These are phyloP conservation scores for Drosophila diplacantha DNA, from an alignment of 2,888 invertebrate species.

Conservation along the genomic window DNA sequence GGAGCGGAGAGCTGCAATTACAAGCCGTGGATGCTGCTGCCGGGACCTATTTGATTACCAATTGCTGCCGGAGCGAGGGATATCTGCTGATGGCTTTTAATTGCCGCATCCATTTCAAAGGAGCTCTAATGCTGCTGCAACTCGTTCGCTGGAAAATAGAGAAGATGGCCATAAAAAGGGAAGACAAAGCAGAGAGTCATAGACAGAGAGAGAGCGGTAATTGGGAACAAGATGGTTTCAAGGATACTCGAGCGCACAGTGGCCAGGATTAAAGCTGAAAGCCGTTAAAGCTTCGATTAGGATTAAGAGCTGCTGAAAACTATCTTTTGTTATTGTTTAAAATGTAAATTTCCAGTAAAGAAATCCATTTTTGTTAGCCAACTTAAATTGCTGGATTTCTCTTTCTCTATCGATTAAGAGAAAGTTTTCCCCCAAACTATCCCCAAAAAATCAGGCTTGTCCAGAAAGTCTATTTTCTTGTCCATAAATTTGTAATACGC, in stretches of 20 bases:
- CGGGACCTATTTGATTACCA: slow-evolving; percentile 65
- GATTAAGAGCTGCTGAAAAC: not conserved
- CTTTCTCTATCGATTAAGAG: slow-evolving; percentile 24
- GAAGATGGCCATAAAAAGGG: slow-evolving; percentile 1
- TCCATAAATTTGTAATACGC: slow-evolving; percentile 36
- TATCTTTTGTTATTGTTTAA: not conserved
- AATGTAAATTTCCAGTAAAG: not conserved
- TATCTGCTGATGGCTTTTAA: slow-evolving; percentile 38
- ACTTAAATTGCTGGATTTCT: slow-evolving; percentile 12
- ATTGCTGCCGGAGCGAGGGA: slow-evolving; percentile 46
- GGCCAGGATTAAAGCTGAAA: not conserved
- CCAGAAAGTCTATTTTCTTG: slow-evolving; percentile 19
- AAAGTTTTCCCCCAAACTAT: slow-evolving; percentile 15
- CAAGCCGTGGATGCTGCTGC: slow-evolving; percentile 10
- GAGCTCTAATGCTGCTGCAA: slow-evolving; percentile 31
- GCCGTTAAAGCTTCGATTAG: slow-evolving; percentile 2
- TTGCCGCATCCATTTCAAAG: slow-evolving; percentile 42
- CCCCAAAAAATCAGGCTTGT: slow-evolving; percentile 10
- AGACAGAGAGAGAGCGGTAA: not conserved
- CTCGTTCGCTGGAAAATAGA: slow-evolving; percentile 3
- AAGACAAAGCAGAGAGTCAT: slow-evolving; percentile 1
- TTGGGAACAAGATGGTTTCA: slow-evolving; percentile 12
- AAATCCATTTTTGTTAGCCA: not conserved
- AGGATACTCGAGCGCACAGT: not conserved
- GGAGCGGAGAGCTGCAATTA: slow-evolving; percentile 64